Base-by-base conservation (phyloP, 2,888 invertebrate species). In the Melanophora roralis region DNA sequence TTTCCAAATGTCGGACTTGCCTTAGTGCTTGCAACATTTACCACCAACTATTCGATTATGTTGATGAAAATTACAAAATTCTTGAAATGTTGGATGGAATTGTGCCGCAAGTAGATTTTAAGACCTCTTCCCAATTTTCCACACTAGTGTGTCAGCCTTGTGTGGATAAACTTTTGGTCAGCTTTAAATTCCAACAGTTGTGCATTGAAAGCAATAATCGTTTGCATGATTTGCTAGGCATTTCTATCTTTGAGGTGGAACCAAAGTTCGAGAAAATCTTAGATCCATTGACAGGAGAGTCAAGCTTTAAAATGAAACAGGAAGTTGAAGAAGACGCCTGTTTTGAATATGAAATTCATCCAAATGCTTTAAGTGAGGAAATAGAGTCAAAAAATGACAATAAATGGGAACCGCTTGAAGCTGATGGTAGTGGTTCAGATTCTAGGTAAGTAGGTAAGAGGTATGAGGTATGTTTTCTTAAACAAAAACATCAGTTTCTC, bases 131-230 rank as follows among this genome's bases (percentile, higher is more conserved):
- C 1, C 64, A 57, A 4, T 62, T 78, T 71, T 71, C 81, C 12
- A 59, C 38, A 0, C 36, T 71, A 23, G 40, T 81, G 19, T 81
- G 77, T 16, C 49, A 65, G n/a, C 12, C 89, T 7, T 94, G 94
- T 86, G 90, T 91, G 0, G 89, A 89, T 74, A 88, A 90, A 67
- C 88, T 93, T 14, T 88, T 92, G 69, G 87, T 90, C 7, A 87
- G 92, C 9, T 92, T 92, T 84, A 85, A 89, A 49, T 92, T 92
- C 83, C 91, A 91, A 83, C 84, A 88, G 72, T 88, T 90, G 84
- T 91, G 91, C 80, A 90, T 91, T 81, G 87, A 88, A 59, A 90
- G 90, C 2, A 91, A 92, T 83, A 84, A 82, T 55, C 83, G 85
- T 3, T 82, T 92, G 27, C 85, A 90, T 36, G 49, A 59, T 19